phyloP scores from a whole-genome alignment of 2,113 vertebrate genomes.

The Pipra filicauda region DNA sequence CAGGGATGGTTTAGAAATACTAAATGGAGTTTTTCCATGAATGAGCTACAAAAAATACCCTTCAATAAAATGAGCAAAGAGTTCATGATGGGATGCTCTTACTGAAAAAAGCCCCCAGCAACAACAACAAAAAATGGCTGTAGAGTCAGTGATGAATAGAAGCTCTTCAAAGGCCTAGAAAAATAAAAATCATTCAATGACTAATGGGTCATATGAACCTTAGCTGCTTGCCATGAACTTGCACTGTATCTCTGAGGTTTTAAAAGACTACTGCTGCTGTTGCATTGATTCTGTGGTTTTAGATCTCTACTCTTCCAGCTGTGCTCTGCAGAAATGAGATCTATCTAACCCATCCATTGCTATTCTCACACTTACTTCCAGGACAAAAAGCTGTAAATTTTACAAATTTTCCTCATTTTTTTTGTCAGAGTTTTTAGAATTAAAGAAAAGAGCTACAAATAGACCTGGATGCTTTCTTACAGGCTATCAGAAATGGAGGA shows the following conservation, averaged over 20 bases:
- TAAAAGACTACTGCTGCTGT: not conserved
- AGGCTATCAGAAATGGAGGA: not conserved
- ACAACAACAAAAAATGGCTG: not conserved
- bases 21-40: conserved; percentile 14
- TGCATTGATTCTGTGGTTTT: not conserved
- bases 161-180: conserved; percentile 26
- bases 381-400: not conserved
- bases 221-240: not conserved
- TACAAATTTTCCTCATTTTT: not conserved
- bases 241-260: not conserved
- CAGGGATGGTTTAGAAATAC: not conserved
- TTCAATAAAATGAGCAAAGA: conserved; percentile 42
- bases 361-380: not conserved
- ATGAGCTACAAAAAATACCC: not conserved
- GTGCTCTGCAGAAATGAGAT: not conserved
- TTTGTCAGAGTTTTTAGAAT: not conserved
- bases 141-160: not conserved
- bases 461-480: not conserved
- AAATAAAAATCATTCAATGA: conserved; percentile 23
- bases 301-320: not conserved
- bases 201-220: conserved; percentile 7
- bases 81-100: not conserved
- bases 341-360: not conserved
- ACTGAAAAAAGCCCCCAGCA: conserved; percentile 21
- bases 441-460: not conserved